phyloP scores from a whole-genome alignment of 2,113 vertebrate genomes.

The Myiozetetes cayanensis region DNA sequence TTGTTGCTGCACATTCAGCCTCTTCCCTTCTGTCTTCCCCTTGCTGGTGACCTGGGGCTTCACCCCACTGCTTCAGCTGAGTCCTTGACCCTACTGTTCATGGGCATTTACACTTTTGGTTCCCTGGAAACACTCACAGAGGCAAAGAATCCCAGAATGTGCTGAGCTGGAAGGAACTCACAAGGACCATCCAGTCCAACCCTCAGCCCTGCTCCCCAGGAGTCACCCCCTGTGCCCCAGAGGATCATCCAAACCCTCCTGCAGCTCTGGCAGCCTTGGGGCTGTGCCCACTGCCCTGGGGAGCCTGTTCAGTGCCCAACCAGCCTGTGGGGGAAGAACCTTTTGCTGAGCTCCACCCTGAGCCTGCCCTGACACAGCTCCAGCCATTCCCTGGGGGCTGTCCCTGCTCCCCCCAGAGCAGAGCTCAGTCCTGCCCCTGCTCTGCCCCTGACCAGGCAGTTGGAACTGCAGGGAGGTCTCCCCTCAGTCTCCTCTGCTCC shows the following conservation, averaged over 20 bases:
- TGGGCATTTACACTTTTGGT: neutral
- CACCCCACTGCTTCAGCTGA: neutral
- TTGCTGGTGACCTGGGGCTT: neutral
- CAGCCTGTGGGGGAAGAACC: no score
- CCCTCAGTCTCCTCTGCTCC: no score
- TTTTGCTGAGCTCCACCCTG: no score
- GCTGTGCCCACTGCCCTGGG: no score
- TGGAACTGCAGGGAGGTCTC: no score
- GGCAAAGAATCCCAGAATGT: neutral
- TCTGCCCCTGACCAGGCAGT: no score
- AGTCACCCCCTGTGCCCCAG: neutral
- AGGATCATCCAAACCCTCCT: neutral
- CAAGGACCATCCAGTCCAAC: neutral
- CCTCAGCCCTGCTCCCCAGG: neutral
- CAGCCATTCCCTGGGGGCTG: no score
- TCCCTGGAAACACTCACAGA: neutral
- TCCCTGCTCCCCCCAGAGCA: no score
- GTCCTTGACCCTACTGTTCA: fast-evolving
- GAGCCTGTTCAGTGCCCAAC: no score
- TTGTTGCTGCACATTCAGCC: neutral
- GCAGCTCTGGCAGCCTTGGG: neutral
- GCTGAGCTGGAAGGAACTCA: neutral
- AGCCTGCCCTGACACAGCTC: no score
- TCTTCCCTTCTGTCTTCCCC: neutral
- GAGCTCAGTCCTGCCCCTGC: no score